Percentiles rank a stretch among this genome's conserved stretches.
phyloP scores from a whole-genome alignment of 2,797 vertebrate species.

The Limosa lapponica region DNA sequence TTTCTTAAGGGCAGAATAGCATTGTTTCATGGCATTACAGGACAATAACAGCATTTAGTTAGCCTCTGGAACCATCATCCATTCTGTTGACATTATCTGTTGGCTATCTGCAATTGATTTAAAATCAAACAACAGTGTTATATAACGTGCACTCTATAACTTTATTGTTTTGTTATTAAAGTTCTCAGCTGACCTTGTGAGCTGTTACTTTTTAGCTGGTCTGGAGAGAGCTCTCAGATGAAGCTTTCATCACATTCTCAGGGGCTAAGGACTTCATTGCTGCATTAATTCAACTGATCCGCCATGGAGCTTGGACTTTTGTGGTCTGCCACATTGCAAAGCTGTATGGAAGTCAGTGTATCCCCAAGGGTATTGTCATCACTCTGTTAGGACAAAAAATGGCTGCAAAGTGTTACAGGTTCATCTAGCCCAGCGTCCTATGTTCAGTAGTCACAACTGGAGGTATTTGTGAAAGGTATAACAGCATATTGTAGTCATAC shows the following conservation, averaged over 20 bases:
- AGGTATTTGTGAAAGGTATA: not conserved
- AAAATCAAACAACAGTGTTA: constrained; percentile 31
- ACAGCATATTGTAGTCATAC: not conserved
- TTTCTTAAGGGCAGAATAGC: constrained; percentile 6
- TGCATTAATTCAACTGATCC: not conserved
- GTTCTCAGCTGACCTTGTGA: not conserved
- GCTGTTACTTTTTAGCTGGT: not conserved
- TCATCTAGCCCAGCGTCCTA: not conserved
- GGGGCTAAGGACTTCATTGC: not conserved
- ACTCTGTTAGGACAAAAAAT: not conserved
- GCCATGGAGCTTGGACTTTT: not conserved
- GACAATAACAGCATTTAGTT: constrained; percentile 24
- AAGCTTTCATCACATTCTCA: not conserved
- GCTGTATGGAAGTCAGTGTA: not conserved
- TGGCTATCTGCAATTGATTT: not conserved
- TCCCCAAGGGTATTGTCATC: not conserved
- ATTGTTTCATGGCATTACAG: not conserved
- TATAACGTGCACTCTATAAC: not conserved
- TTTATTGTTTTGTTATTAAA: not conserved
- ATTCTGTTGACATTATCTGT: constrained; percentile 45
- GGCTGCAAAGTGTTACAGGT: too few relatives aligned
- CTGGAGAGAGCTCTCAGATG: not conserved
- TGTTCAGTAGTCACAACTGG: not conserved
- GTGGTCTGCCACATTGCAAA: not conserved
- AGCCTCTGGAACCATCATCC: constrained; percentile 8